Base-by-base conservation (phyloP, 2,888 invertebrate genomes). In the Pharmacophagus antenor region DNA sequence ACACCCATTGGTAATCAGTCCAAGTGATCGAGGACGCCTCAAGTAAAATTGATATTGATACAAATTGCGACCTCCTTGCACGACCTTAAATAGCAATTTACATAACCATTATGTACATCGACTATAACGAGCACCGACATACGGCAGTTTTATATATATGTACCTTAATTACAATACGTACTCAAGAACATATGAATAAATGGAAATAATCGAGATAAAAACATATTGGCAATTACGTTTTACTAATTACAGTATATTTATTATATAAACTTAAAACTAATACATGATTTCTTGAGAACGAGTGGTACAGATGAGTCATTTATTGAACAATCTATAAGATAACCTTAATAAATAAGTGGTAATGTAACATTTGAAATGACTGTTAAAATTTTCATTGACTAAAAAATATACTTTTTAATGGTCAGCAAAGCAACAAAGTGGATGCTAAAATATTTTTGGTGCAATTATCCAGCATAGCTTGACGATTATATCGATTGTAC, bases 201-300 rank as follows among this genome's bases (percentile, higher is more conserved):
- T 83, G 77, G 78, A 80, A 74, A 79, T 76, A 71, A 75, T 76
- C 69, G 74, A 72, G 68, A 76, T 68, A 42, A 17, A n/a, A 5
- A 42, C 17, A 70, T 65, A 62, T 65, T 62, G 61, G 56, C 66
- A 65, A 70, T 70, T 63, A 65, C 50, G 59, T 57, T 65, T 77
- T 84, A 84, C 83, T 85, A 84, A 82, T 18, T 4, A 18, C 42
- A n/a, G 20, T 44, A 18, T 8, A 18, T n/a, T n/a, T n/a, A n/a
- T n/a, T n/a, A n/a, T 7, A 44, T 20, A 44, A 20, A 7, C 17
- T 42, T 17, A 5, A 2, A 44, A 10, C 5, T 44, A 18, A 44
- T 20, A 18, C 5, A n/a, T n/a, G 15, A 18, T 18, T 44, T 10
- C 2, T 18, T 18, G 8, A 44, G 7, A 18, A 44, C 20, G 7